Conservation (phyloP, 2,797 vertebrate species). For the Neopelma chrysocephalum region DNA sequence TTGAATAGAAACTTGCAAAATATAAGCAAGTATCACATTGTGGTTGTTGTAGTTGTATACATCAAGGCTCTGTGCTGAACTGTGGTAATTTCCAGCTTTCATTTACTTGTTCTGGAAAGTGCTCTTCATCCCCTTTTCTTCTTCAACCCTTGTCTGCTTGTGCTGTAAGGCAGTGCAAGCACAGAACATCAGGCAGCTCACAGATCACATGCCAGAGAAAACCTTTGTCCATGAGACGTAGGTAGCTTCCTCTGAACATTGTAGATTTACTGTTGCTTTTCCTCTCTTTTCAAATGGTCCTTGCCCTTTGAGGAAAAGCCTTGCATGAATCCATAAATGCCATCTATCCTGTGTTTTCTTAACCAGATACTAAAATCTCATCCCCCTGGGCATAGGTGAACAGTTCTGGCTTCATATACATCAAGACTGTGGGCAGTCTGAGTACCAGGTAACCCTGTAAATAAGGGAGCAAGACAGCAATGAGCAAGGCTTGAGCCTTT, state of each 20-base stretch:
- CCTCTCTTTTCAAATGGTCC: neutral
- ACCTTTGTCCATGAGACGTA: neutral
- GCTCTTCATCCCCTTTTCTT: accelerated
- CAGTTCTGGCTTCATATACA: neutral
- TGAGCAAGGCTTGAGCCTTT: neutral
- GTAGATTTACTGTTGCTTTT: neutral
- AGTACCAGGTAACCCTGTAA: neutral
- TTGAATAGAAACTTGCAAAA: neutral
- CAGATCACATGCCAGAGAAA: neutral
- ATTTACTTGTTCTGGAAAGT: neutral
- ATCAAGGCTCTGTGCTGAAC: neutral
- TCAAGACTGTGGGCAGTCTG: neutral
- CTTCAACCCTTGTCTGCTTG: neutral
- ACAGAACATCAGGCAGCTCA: neutral
- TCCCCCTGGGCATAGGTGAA: neutral
- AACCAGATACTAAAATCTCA: neutral
- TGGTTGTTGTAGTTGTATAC: neutral
- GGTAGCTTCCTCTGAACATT: neutral
- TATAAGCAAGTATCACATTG: neutral
- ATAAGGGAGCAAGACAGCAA: neutral
- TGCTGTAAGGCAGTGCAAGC: neutral
- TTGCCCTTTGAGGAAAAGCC: neutral
- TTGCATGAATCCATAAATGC: neutral
- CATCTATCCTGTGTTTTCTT: neutral
- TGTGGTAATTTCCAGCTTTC: neutral